Evolutionary conservation across 2,113 vertebrate genomes (phyloP), one percentile per base, ranked within the genome.

Genomic region (Cyprinodon brontotheroides): DNA sequence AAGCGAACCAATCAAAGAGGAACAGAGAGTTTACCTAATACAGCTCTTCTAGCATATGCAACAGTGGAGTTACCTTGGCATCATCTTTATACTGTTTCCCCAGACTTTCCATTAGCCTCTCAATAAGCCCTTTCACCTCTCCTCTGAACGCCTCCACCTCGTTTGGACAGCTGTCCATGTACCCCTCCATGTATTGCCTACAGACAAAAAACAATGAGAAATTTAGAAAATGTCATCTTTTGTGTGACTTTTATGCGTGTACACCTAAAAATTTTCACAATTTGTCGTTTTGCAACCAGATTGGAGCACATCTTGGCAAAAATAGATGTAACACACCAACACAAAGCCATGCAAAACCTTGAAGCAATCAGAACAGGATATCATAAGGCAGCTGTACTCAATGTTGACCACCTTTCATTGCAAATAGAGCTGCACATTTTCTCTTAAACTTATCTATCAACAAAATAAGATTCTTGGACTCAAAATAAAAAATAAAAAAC

Each of bases 181-280:
- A 93, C 0, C 0, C 63, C 14, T 92, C 89, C 85, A 93, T 91
- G 84, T 93, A 83, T 64, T 87, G 22, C 76, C 94, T 95, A 72
- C 39, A 73, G 47, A 20, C 48, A 50, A 12, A 17, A 4, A 1
- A n/a, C 50, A 57, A 57, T 57, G 10, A n/a, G 17, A 57, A n/a
- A 20, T 8, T 41, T 41, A 53, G 50, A 20, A 53, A 53, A 53
- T 3, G 8, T n/a, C 50, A 1, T 15, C 1, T 57, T 53, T n/a
- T 14, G 50, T 53, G 5, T 53, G 17, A n/a, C 6, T 53, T 9
- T 29, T n/a, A n/a, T 9, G 41, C 4, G 41, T 41, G 4, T 29
- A 29, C 29, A 20, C 5, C 17, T n/a, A 1, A n/a, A 57, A 8
- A 8, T 8, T n/a, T n/a, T 50, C 13, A 1, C 1, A 15, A 17